These are phyloP conservation scores for Apodemus sylvaticus DNA, from an alignment of 2,113 vertebrate genomes.

Conservation along the genomic window DNA sequence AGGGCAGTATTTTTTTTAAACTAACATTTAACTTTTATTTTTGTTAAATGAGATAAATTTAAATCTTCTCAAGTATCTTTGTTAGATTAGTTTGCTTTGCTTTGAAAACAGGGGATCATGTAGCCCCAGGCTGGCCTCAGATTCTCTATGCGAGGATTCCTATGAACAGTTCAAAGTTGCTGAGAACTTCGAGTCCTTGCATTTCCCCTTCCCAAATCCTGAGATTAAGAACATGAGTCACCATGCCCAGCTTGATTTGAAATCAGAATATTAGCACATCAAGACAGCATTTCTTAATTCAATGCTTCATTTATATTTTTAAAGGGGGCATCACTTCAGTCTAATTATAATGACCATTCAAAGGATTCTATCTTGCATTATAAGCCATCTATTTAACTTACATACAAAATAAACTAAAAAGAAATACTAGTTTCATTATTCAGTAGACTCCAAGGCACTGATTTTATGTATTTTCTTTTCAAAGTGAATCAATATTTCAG, in stretches of 20 bases:
- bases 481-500: constrained; percentile 3
- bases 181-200: background rate
- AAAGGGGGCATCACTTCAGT: background rate
- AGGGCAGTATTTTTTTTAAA: background rate
- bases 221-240: too few relatives aligned
- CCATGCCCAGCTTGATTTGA: background rate
- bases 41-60: constrained; percentile 8
- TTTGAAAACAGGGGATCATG: background rate
- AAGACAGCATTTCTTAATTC: background rate
- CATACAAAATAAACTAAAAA: background rate
- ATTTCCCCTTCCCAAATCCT: background rate
- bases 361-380: constrained; percentile 34
- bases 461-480: background rate
- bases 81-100: background rate
- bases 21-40: background rate
- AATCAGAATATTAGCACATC: background rate
- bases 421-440: constrained; percentile 22
- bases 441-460: background rate
- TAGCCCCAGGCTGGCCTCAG: background rate
- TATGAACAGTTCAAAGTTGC: background rate
- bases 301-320: constrained; percentile 26
- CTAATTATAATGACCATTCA: background rate
- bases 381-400: background rate
- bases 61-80: background rate
- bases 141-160: background rate